Conservation (phyloP, 2,113 vertebrate species). For the Excalfactoria chinensis region DNA sequence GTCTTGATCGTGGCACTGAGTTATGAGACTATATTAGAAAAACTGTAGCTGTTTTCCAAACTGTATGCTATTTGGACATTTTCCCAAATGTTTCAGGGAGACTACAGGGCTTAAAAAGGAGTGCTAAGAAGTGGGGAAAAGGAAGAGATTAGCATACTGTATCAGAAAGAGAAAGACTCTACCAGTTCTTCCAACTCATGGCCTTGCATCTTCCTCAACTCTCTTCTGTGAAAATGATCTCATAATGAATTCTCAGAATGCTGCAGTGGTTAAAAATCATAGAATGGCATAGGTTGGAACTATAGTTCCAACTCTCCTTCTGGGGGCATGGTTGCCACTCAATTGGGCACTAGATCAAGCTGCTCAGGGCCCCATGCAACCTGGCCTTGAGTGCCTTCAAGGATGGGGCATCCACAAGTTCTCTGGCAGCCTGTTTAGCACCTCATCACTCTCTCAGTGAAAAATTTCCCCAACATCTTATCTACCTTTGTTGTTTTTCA, state of each 20-base stretch:
- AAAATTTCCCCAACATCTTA: too few relatives aligned
- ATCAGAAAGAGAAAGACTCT: not conserved
- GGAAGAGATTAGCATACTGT: not conserved
- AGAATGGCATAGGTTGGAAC: too few relatives aligned
- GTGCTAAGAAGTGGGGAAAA: not conserved
- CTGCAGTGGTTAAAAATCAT: not conserved
- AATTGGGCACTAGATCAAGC: too few relatives aligned
- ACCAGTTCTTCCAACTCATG: not conserved
- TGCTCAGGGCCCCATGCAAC: too few relatives aligned
- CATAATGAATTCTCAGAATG: not conserved
- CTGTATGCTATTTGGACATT: not conserved
- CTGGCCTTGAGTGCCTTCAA: too few relatives aligned
- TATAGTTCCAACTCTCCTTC: too few relatives aligned
- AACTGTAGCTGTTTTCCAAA: constrained; percentile 2
- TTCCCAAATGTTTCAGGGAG: not conserved
- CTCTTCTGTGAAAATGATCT: not conserved
- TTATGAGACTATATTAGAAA: not conserved
- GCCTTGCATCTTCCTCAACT: not conserved
- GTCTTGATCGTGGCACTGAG: not conserved
- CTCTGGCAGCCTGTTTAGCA: too few relatives aligned
- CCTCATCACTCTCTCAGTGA: too few relatives aligned
- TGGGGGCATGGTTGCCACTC: too few relatives aligned
- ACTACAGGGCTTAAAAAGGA: not conserved
- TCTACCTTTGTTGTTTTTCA: too few relatives aligned
- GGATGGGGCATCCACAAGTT: too few relatives aligned